Conservation (phyloP, 2,888 invertebrate species). For the Mylabris sibirica region DNA sequence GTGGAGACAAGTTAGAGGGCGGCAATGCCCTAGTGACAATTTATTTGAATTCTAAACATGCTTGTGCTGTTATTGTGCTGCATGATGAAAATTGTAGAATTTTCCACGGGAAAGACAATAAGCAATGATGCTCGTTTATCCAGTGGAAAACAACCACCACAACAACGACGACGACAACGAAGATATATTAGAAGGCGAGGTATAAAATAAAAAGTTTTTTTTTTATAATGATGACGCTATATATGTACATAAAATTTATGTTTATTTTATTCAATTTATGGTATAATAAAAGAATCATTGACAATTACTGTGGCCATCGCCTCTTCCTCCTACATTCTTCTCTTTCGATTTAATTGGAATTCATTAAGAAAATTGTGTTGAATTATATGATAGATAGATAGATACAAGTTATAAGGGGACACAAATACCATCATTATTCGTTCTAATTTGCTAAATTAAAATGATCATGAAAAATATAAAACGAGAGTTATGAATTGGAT, state of each 20-base stretch:
- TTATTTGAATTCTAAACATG: constrained; percentile 56
- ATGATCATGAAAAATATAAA: neutral
- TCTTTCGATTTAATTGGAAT: neutral
- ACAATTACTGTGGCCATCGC: neutral
- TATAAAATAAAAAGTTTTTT: constrained; percentile 21
- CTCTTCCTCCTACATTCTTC: neutral
- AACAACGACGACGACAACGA: constrained; percentile 37
- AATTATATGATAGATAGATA: neutral
- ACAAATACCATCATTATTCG: neutral
- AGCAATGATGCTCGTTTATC: constrained; percentile 35
- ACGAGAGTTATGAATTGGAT: neutral
- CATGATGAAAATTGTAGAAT: constrained; percentile 70
- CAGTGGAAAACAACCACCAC: constrained; percentile 34
- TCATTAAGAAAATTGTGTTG: neutral
- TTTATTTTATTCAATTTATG: neutral
- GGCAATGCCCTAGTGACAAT: constrained; percentile 43
- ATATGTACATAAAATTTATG: neutral
- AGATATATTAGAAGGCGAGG: constrained; percentile 45
- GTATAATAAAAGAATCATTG: neutral
- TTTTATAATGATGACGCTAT: neutral
- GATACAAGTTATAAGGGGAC: neutral
- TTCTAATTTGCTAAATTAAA: neutral
- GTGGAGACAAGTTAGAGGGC: constrained; percentile 29
- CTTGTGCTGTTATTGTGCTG: constrained; percentile 68
- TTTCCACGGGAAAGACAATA: constrained; percentile 58